Evolutionary conservation across 2,797 vertebrate genomes (phyloP), one percentile per base, ranked within the genome.

Genomic region (Mionectes olivaceus): DNA sequence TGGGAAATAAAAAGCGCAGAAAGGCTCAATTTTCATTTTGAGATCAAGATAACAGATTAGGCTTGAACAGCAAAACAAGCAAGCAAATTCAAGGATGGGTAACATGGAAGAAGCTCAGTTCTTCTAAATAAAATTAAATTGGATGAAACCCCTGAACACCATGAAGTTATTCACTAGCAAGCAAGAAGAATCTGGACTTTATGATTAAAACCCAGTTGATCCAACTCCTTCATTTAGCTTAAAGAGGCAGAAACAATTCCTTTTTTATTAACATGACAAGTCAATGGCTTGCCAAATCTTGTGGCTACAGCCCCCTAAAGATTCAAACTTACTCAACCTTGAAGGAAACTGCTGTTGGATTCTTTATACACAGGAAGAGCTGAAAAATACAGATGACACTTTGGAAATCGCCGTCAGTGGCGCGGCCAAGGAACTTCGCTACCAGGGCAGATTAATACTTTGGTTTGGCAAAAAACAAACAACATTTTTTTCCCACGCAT

Each of bases 241-340:
- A 92, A 95, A 87, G 67, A 93, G 74, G 87, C 87, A 93, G 95
- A 96, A 97, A 91, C 85, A 87, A 93, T 87, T 89, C 88, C 91
- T 71, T 88, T 95, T 94, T 81, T 82, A 96, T 91, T 63, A 91
- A 93, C 90, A 78, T 87, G 91, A 95, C 93, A 94, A 83, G 89
- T 11, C 65, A 90, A 52, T 37, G 65, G 55, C 77, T 90, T 95
- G 95, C 93, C 89, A 96, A 94, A 94, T 94, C 93, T 95, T 79
- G 87, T 90, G 92, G 86, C 82, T 93, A 82, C 94, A 93, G 92
- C 92, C 91, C 83, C 95, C 78, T 74, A 56, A 92, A 89, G 85
- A 81, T 76, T 91, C 67, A 88, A 55, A 86, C 57, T 83, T 93
- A 92, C 61, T 93, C 87, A 92, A 55, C 93, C 95, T 95, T 95